These are phyloP conservation scores for Rhinopomastus cyanomelas DNA, from an alignment of 2,113 vertebrate species.

Conservation along the genomic window DNA sequence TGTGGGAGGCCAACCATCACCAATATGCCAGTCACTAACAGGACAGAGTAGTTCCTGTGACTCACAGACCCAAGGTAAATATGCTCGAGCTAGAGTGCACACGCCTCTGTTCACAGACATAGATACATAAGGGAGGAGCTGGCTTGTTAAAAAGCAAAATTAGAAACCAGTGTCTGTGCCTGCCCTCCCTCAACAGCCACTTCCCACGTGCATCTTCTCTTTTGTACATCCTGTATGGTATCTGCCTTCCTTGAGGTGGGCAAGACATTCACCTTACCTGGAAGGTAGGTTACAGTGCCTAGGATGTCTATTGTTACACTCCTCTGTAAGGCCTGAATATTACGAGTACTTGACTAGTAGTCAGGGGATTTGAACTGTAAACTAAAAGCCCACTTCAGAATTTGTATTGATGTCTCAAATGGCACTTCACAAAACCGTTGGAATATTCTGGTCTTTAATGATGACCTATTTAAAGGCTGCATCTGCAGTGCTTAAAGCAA, in stretches of 20 bases:
- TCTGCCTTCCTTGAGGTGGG: background rate
- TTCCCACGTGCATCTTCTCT: background rate
- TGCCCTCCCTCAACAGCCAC: background rate
- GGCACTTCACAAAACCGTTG: background rate
- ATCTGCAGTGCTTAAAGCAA: background rate
- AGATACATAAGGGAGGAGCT: background rate
- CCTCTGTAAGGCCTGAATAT: background rate
- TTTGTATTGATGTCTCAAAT: background rate
- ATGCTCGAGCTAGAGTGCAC: background rate
- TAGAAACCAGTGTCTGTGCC: background rate
- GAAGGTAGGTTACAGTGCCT: background rate
- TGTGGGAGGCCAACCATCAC: background rate
- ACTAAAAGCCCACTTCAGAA: background rate
- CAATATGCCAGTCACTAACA: background rate
- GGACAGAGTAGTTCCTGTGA: background rate
- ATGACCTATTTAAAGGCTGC: background rate
- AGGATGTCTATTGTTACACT: background rate
- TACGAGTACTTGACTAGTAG: background rate
- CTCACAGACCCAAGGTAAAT: background rate
- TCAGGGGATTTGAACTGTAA: background rate
- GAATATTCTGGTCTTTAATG: background rate
- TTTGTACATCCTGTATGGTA: too few species aligned
- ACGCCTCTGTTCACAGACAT: rapidly evolving
- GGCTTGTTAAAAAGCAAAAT: background rate
- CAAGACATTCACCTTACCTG: background rate